phyloP scores from a whole-genome alignment of 2,888 invertebrate species.

The Nudaria mundana region DNA sequence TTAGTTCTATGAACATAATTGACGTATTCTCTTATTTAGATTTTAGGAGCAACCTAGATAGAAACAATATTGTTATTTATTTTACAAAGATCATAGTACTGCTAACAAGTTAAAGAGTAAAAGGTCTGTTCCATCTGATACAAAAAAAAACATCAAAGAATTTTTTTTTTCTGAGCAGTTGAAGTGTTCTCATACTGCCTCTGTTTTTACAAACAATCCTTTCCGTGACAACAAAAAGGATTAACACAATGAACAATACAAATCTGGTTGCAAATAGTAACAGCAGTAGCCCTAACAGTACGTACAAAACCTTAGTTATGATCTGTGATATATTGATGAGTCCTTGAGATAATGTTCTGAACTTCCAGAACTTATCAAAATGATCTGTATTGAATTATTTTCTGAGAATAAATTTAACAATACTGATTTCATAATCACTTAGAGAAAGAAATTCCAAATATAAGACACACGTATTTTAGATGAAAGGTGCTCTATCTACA shows the following conservation, averaged over 20 bases:
- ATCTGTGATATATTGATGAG: slow-evolving; percentile 55
- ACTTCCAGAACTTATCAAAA: slow-evolving; percentile 58
- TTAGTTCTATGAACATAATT: no score
- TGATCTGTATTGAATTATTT: slow-evolving; percentile 52
- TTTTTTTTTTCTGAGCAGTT: slow-evolving; percentile 1
- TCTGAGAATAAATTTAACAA: slow-evolving; percentile 23
- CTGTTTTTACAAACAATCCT: slow-evolving; percentile 45
- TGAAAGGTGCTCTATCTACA: no score
- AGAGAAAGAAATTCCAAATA: no score
- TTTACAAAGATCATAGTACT: no score
- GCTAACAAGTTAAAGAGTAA: no score
- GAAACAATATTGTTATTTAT: no score
- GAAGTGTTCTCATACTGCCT: slow-evolving; percentile 15
- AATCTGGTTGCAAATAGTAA: slow-evolving; percentile 56
- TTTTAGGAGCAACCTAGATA: no score
- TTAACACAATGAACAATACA: slow-evolving; percentile 58
- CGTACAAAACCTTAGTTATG: slow-evolving; percentile 42
- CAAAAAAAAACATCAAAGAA: no score
- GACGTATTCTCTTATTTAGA: no score
- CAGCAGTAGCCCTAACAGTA: slow-evolving; percentile 58
- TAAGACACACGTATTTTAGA: no score
- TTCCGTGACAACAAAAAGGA: slow-evolving; percentile 53
- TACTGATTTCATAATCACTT: slow-evolving; percentile 42
- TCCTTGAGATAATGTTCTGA: slow-evolving; percentile 44
- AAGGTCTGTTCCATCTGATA: no score